These are phyloP conservation scores for Actenoides lindsayi DNA, from an alignment of 2,113 vertebrate species.

Conservation along the genomic window DNA sequence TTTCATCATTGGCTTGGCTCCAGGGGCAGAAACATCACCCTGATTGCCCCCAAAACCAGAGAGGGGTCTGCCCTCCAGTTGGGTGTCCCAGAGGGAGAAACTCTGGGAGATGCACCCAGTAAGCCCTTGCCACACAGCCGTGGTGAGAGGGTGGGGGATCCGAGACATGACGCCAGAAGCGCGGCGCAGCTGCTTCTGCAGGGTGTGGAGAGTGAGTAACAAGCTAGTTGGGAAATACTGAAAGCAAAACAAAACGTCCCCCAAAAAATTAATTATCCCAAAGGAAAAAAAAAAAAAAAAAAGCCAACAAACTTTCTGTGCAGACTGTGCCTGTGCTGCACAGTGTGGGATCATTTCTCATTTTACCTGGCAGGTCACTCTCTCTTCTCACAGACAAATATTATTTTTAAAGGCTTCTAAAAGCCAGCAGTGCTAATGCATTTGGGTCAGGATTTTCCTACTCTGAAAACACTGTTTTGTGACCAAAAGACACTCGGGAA, in stretches of 20 bases:
- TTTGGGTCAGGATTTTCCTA: neutral
- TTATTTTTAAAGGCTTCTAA: neutral
- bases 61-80: accelerated
- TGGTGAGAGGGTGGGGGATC: neutral
- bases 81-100: neutral
- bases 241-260: neutral
- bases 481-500: neutral
- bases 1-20: neutral
- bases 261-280: neutral
- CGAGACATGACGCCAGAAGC: neutral
- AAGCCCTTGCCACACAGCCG: neutral
- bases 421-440: neutral
- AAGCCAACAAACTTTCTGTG: neutral
- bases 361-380: neutral
- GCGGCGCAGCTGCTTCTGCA: neutral
- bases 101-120: neutral
- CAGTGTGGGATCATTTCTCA: neutral
- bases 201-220: neutral
- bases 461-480: neutral
- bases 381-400: neutral
- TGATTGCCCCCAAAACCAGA: accelerated
- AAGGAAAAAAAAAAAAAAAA: neutral
- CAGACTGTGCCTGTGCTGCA: accelerated
- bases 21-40: neutral
- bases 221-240: neutral